phyloP scores from a whole-genome alignment of 2,888 invertebrate genomes.

The Venustoraphidia nigricollis region DNA sequence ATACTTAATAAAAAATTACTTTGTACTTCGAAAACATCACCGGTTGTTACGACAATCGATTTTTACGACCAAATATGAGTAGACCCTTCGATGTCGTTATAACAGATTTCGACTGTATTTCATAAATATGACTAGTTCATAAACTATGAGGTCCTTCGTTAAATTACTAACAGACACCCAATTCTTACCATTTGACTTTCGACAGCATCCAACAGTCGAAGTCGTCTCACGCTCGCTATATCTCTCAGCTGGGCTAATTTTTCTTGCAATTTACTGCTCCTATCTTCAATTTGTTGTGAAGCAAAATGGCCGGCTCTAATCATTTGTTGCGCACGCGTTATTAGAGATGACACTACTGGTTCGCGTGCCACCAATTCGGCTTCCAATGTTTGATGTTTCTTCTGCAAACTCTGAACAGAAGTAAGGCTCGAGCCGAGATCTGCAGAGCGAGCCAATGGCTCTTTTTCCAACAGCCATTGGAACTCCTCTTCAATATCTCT shows the following conservation, averaged over 20 bases:
- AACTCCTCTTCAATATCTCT: slow-evolving; percentile 87
- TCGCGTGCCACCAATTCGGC: slow-evolving; percentile 79
- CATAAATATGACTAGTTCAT: too few relatives aligned
- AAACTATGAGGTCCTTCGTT: too few relatives aligned
- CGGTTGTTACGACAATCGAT: too few relatives aligned
- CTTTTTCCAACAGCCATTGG: slow-evolving; percentile 75
- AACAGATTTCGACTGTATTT: too few relatives aligned
- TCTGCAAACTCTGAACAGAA: slow-evolving; percentile 77
- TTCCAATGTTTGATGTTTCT: slow-evolving; percentile 86
- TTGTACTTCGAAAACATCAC: too few relatives aligned
- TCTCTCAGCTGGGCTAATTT: slow-evolving; percentile 56
- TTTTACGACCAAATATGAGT: too few relatives aligned
- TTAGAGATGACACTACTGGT: slow-evolving; percentile 60
- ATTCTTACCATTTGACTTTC: slow-evolving; percentile 59
- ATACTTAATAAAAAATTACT: too few relatives aligned
- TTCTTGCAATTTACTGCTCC: slow-evolving; percentile 50
- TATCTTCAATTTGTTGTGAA: slow-evolving; percentile 50
- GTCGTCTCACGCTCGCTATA: slow-evolving; percentile 51
- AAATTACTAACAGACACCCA: neutral
- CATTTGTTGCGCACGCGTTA: slow-evolving; percentile 62
- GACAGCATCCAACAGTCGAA: slow-evolving; percentile 62
- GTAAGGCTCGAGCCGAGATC: slow-evolving; percentile 44
- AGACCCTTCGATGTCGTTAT: too few relatives aligned
- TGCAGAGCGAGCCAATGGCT: slow-evolving; percentile 49
- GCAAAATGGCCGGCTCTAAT: slow-evolving; percentile 77